phyloP scores from a whole-genome alignment of 2,113 vertebrate species.

The Leucosticte australis region DNA sequence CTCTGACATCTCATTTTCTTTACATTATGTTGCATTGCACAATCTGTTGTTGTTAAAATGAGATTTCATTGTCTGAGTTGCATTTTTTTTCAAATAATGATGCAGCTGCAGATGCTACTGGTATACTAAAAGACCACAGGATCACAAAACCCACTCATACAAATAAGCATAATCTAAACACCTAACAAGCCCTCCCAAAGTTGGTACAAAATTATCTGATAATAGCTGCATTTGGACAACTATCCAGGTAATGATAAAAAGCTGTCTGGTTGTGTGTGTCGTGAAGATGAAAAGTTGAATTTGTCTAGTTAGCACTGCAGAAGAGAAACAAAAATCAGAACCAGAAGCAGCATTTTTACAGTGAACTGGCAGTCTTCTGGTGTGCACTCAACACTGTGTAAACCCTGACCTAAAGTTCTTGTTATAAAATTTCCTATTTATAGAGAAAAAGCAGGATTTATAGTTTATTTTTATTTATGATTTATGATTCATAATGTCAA shows the following conservation, averaged over 20 bases:
- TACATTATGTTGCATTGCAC: not conserved
- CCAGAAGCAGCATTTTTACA: not conserved
- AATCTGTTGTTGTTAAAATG: not conserved
- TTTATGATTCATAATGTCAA: not conserved
- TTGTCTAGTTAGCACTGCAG: not conserved
- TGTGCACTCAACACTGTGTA: not conserved
- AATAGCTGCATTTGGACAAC: not conserved
- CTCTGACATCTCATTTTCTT: not conserved
- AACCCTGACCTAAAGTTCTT: not conserved
- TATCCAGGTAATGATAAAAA: not conserved
- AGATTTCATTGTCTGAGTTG: not conserved
- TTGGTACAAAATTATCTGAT: not conserved
- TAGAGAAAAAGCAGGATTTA: not conserved
- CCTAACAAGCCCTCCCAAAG: not conserved
- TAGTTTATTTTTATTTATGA: not conserved
- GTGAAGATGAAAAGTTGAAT: not conserved
- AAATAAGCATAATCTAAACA: not conserved
- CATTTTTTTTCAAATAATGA: not conserved
- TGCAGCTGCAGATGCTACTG: not conserved
- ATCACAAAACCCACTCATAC: not conserved
- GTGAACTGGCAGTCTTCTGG: not conserved
- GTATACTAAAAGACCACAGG: not conserved
- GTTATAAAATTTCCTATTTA: not conserved
- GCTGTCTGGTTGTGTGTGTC: not conserved
- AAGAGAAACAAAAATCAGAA: not conserved